phyloP scores from a whole-genome alignment of 1,140 invertebrate species.

The Vanessa atalanta region DNA sequence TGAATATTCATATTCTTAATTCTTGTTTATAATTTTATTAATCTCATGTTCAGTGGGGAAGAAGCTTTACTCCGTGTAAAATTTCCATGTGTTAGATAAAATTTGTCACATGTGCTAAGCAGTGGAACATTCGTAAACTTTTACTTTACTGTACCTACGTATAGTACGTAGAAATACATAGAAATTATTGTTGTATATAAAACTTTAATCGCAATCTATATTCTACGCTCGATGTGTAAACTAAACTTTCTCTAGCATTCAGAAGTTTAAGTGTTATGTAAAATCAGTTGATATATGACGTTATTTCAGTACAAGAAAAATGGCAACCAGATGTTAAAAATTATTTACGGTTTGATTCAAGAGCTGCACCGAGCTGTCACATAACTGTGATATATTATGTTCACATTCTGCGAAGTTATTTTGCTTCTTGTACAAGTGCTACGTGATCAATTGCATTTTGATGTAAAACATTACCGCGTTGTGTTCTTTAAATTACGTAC shows the following conservation, averaged over 20 bases:
- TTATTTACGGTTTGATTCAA: constrained; percentile 27
- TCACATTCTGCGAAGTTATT: constrained; percentile 18
- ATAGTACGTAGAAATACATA: too few species aligned
- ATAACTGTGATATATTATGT: constrained; percentile 24
- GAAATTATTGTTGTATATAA: too few species aligned
- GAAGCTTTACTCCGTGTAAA: too few species aligned
- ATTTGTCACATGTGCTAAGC: too few species aligned
- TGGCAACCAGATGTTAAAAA: constrained; percentile 26
- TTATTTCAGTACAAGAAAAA: constrained; percentile 10
- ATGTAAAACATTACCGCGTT: not conserved
- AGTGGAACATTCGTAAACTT: too few species aligned
- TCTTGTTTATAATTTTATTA: too few species aligned
- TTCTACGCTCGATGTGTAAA: too few species aligned
- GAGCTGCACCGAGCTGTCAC: constrained; percentile 19
- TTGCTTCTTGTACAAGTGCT: not conserved
- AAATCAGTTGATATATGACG: constrained; percentile 9
- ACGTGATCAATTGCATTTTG: constrained; percentile 6
- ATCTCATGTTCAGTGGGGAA: too few species aligned
- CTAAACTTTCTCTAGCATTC: not conserved
- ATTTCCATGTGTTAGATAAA: too few species aligned
- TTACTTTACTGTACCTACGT: too few species aligned
- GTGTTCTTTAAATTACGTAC: not conserved
- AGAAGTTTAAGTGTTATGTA: constrained; percentile 1
- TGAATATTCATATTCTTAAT: too few species aligned
- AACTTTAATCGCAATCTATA: too few species aligned